Evolutionary conservation across 2,113 vertebrate genomes (phyloP).

Genomic region (Colossoma macropomum): DNA sequence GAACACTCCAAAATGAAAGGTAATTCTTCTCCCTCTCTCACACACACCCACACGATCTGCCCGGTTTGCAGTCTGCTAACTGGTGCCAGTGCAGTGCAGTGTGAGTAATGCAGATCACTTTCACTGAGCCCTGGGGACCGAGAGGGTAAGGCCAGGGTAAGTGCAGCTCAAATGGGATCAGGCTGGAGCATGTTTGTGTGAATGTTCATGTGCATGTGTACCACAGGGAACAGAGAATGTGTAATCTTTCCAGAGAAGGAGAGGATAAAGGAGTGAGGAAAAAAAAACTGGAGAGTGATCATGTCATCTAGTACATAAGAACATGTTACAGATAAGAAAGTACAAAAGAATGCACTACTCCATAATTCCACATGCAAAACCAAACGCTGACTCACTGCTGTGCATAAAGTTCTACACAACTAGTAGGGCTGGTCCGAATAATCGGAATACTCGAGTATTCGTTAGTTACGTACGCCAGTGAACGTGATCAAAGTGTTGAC

Average conservation of each 20-base stretch:
- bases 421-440: too few relatives aligned
- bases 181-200: background rate
- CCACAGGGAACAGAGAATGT: background rate
- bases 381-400: too few relatives aligned
- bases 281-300: background rate
- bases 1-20: too few relatives aligned
- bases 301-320: slow-evolving; percentile 16
- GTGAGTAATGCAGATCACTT: slow-evolving; percentile 42
- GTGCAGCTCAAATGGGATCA: slow-evolving; percentile 46
- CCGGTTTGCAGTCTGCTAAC: background rate
- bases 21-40: background rate
- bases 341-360: too few relatives aligned
- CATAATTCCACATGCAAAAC: too few relatives aligned
- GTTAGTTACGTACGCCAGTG: too few relatives aligned
- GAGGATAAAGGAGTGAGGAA: background rate
- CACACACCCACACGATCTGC: background rate
- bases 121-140: slow-evolving; percentile 16
- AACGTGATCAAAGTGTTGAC: too few relatives aligned
- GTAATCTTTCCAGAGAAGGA: slow-evolving; percentile 9
- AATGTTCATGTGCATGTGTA: slow-evolving; percentile 11
- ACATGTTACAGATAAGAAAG: too few relatives aligned
- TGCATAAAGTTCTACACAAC: too few relatives aligned
- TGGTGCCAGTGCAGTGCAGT: too few relatives aligned
- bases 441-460: too few relatives aligned
- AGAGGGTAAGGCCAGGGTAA: slow-evolving; percentile 43